Conservation (phyloP, 1,140 invertebrate species). For the Orius insidiosus region DNA sequence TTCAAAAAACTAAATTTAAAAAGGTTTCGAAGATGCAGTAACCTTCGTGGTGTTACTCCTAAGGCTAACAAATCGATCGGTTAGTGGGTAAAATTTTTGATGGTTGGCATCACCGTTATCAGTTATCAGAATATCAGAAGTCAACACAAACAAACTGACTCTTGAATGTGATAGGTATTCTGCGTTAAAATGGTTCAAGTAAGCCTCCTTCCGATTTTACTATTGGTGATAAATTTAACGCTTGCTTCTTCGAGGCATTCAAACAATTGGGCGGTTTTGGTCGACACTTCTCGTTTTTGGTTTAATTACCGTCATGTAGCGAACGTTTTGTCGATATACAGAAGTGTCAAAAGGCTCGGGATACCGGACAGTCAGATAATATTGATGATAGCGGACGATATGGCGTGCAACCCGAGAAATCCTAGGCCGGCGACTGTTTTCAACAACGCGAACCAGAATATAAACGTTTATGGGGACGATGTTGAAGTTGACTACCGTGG, state of each 20-base stretch:
- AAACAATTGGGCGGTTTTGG: constrained; percentile 98
- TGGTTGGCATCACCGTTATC: too few species aligned
- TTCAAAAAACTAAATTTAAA: too few species aligned
- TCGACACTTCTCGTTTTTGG: constrained; percentile 97
- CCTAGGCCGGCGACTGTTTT: constrained; percentile 95
- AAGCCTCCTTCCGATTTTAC: too few species aligned
- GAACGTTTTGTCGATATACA: constrained; percentile 94
- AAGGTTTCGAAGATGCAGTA: too few species aligned
- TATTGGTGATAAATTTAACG: neutral
- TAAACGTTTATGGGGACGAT: constrained; percentile 98
- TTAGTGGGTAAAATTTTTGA: too few species aligned
- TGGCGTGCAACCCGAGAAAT: constrained; percentile 97
- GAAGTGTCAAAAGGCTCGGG: constrained; percentile 90
- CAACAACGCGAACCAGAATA: constrained; percentile 94
- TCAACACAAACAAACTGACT: too few species aligned
- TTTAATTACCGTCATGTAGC: constrained; percentile 99
- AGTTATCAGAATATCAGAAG: too few species aligned
- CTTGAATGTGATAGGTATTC: too few species aligned
- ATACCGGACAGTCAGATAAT: constrained; percentile 96
- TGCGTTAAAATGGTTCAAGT: too few species aligned
- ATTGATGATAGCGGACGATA: constrained; percentile 97
- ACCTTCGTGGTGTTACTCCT: too few species aligned
- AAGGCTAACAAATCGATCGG: too few species aligned
- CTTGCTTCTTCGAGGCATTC: constrained; percentile 42
- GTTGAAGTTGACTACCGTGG: constrained; percentile 98